phyloP scores from a whole-genome alignment of 2,113 vertebrate species.

The Conger conger region DNA sequence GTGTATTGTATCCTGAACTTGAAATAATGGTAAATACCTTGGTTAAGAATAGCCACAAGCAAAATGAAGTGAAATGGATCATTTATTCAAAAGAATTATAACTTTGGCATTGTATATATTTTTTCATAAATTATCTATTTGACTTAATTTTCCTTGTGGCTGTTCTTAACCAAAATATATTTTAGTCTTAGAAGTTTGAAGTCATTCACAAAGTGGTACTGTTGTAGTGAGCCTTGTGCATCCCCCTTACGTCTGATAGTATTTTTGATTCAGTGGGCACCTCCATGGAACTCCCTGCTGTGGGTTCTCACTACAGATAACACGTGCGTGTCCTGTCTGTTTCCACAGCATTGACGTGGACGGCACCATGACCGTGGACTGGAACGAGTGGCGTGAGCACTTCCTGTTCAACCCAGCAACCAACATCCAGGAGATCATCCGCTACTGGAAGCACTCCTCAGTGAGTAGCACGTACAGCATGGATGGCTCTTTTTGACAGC shows the following conservation, averaged over 20 bases:
- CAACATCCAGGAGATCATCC: slow-evolving; percentile 87
- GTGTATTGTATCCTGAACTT: no score
- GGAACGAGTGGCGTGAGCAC: slow-evolving; percentile 93
- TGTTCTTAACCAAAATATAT: no score
- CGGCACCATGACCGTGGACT: slow-evolving; percentile 90
- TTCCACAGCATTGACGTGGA: slow-evolving; percentile 85
- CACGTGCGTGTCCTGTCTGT: slow-evolving; percentile 23
- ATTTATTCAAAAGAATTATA: no score
- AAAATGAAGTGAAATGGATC: no score
- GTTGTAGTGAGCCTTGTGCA: no score
- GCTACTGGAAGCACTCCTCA: slow-evolving; percentile 90
- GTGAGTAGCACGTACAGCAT: slow-evolving; percentile 56
- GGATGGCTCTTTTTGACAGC: not conserved
- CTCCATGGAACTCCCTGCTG: not conserved
- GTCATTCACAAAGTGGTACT: no score
- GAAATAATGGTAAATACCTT: no score
- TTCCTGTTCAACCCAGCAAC: slow-evolving; percentile 86
- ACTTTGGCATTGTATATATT: no score
- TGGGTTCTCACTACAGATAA: not conserved
- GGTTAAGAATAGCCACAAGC: no score
- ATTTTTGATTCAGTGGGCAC: not conserved
- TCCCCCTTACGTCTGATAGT: not conserved
- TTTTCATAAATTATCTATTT: no score
- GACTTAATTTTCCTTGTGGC: no score
- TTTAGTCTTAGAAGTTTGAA: no score